phyloP scores from a whole-genome alignment of 2,797 vertebrate genomes.

The Myotis planiceps region DNA sequence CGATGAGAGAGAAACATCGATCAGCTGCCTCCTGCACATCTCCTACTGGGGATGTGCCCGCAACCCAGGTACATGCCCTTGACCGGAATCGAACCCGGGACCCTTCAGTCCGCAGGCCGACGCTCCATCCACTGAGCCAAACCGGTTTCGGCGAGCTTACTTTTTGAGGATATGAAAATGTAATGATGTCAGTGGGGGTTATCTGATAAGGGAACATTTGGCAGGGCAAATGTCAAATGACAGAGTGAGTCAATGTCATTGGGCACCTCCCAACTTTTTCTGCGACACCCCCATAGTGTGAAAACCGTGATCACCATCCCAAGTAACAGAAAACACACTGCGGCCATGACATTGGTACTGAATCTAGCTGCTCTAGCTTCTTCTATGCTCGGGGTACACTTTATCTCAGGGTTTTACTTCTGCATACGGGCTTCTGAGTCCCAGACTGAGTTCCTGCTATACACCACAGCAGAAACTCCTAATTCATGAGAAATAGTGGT shows the following conservation, averaged over 20 bases:
- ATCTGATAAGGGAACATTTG: background rate
- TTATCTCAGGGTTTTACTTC: background rate
- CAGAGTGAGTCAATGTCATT: slow-evolving; percentile 55
- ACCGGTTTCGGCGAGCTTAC: too few species aligned
- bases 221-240: background rate
- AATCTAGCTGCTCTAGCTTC: background rate
- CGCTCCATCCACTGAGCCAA: too few species aligned
- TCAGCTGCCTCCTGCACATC: too few species aligned
- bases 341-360: background rate
- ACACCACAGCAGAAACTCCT: background rate
- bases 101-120: too few species aligned
- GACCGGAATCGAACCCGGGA: too few species aligned
- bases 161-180: slow-evolving; percentile 75
- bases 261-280: background rate
- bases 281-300: background rate
- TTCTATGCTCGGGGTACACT: background rate
- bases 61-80: too few species aligned
- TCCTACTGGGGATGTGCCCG: too few species aligned
- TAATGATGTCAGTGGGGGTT: slow-evolving; percentile 53
- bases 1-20: too few species aligned
- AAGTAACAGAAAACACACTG: background rate
- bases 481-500: background rate
- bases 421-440: background rate
- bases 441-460: background rate
- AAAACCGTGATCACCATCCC: background rate